A percentile compares a stretch with the other conserved stretches of the same genome.
phyloP scores from a whole-genome alignment of 1,140 invertebrate species.

The Wiebesia pumilae region DNA sequence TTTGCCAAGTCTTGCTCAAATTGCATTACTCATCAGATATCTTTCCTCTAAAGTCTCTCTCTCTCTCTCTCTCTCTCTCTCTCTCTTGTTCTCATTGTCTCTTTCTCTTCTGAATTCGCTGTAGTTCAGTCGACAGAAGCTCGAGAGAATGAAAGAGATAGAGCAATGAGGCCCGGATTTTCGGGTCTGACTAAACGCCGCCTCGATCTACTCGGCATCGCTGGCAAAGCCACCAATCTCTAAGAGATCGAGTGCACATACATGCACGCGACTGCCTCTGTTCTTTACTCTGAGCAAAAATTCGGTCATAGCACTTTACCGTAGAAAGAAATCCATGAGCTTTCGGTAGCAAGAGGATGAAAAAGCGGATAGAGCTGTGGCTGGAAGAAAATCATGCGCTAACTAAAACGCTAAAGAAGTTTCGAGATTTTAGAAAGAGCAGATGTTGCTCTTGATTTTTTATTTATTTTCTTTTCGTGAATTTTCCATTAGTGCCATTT shows the following conservation, averaged over 20 bases:
- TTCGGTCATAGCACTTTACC: background rate
- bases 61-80: background rate
- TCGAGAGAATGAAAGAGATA: background rate
- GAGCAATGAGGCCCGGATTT: background rate
- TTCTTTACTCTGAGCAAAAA: background rate
- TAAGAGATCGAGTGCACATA: background rate
- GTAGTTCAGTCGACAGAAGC: background rate
- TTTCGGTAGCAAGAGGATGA: background rate
- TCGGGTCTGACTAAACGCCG: background rate
- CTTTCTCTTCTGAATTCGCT: background rate
- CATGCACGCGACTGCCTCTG: background rate
- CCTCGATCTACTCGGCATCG: constrained; percentile 12
- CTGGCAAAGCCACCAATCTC: constrained; percentile 18
- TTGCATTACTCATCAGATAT: background rate
- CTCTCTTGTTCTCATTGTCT: background rate
- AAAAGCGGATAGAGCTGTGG: background rate
- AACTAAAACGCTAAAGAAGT: background rate
- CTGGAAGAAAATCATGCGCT: background rate
- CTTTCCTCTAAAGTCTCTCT: constrained; percentile 13
- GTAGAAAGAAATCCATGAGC: background rate
- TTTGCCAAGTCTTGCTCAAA: background rate
- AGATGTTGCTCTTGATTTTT: background rate
- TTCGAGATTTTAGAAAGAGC: background rate
- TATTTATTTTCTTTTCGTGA: background rate
- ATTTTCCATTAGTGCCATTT: background rate